Percentiles rank a stretch among this genome's conserved stretches.
Conservation (phyloP, 2,113 vertebrate genomes). For the Thamnaconus septentrionalis region DNA sequence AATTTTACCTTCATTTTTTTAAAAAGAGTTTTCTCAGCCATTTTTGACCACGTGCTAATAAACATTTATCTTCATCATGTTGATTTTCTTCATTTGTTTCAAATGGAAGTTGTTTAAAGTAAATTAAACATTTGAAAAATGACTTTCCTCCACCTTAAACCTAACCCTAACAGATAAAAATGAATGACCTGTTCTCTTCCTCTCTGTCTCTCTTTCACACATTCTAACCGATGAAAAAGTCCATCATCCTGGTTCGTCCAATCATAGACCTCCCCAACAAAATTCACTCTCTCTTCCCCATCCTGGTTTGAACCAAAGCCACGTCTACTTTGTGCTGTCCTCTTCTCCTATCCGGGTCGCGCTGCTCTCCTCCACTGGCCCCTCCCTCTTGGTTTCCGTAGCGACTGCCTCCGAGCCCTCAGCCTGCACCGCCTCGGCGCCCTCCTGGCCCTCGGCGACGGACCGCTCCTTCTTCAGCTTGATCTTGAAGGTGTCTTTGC, state of each 20-base stretch:
- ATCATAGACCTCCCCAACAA: slow-evolving; percentile 33
- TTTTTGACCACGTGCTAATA: not conserved
- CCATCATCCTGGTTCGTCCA: slow-evolving; percentile 8
- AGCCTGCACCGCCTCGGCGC: slow-evolving; percentile 66
- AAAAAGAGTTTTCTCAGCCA: accelerated
- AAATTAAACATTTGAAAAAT: not conserved
- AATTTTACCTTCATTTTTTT: slow-evolving; percentile 18
- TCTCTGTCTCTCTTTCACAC: not conserved
- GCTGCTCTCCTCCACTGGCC: slow-evolving; percentile 64
- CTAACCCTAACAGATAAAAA: slow-evolving; percentile 7
- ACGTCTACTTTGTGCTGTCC: slow-evolving; percentile 69
- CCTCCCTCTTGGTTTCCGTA: slow-evolving; percentile 82
- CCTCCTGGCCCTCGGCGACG: slow-evolving; percentile 83
- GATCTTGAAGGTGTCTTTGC: slow-evolving; percentile 86
- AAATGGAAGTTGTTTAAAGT: slow-evolving; percentile 11
- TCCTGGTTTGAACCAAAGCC: not conserved
- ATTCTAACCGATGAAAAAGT: slow-evolving; percentile 17
- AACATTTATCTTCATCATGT: not conserved
- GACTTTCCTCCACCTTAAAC: slow-evolving; percentile 7
- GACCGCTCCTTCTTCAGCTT: slow-evolving; percentile 85
- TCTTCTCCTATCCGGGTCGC: slow-evolving; percentile 72
- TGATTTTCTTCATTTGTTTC: not conserved
- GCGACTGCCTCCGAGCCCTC: slow-evolving; percentile 74
- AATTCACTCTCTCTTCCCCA: not conserved
- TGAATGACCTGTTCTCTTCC: not conserved